Base-by-base conservation (phyloP, 2,888 invertebrate genomes). In the Ptilodon capucinus region DNA sequence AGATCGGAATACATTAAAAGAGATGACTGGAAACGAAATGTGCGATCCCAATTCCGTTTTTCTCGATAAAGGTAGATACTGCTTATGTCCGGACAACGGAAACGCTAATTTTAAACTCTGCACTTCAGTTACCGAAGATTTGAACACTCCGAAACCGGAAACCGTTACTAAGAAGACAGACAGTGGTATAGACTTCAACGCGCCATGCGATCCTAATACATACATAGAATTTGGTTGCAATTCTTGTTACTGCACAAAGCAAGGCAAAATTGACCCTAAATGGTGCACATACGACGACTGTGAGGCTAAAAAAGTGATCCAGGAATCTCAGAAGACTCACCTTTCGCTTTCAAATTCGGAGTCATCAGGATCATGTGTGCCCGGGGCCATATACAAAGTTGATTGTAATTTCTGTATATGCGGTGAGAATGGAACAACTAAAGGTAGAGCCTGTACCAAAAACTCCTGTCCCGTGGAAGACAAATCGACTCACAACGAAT, bases 361-460 rank as follows among this genome's bases (percentile, higher is more conserved):
- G 40, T 4, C 60, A 0, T 47, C 56, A 5, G 64, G 57, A 3
- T 56, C 57, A 1, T 91, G 91, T 53, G 61, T 52, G 1, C 76
- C 90, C 0, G 90, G 89, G 1, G 69, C 84, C 0, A 78, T 86
- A 14, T 68, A 76, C 4, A 84, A 78, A 60, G 58, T 68, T 0
- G 78, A 79, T 18, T 92, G 92, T 47, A 91, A 91, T 53, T 86
- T 81, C 39, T 92, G 92, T 56, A 85, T 88, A 32, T 92, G 92
- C 46, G 77, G 86, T 0, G 68, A 74, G 9, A 81, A 55, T 39
- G 91, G 89, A 1, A 40, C 66, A 1, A 43, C 73, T 1, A 73
- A 70, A 30, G 76, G 84, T 1, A 73, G 66, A 41, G 71, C 74
- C 0, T 90, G 90, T 50, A 90, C 90, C 0, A 83, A 82, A 47